Percentiles rank a stretch among this genome's conserved stretches.
These are phyloP conservation scores for Melanogrammus aeglefinus DNA, from an alignment of 2,797 vertebrate genomes.

Conservation along the genomic window DNA sequence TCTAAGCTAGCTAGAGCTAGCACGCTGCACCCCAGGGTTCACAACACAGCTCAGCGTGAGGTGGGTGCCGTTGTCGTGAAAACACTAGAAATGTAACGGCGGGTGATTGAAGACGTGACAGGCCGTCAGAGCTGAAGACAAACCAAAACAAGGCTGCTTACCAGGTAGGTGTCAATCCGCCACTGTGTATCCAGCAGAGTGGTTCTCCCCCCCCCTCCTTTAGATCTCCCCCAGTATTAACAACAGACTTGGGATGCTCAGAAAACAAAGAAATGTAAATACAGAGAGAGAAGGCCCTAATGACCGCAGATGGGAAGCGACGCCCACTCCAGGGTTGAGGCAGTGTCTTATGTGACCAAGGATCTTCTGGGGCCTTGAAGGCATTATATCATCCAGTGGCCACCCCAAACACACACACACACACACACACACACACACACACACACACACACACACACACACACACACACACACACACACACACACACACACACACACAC, in stretches of 20 bases:
- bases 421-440: not conserved
- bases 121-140: slow-evolving; percentile 12
- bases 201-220: not conserved
- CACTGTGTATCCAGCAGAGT: not conserved
- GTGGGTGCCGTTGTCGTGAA: slow-evolving; percentile 12
- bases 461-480: not conserved
- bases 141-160: not conserved
- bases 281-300: slow-evolving; percentile 2
- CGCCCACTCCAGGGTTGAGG: slow-evolving; percentile 49
- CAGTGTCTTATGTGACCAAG: slow-evolving; percentile 58
- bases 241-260: slow-evolving; percentile 9
- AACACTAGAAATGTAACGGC: slow-evolving; percentile 9
- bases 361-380: slow-evolving; percentile 41
- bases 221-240: slow-evolving; percentile 18
- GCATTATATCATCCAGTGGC: slow-evolving; percentile 57
- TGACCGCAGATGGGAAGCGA: slow-evolving; percentile 34
- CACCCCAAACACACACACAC: not conserved
- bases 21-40: not conserved
- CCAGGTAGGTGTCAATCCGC: slow-evolving; percentile 20
- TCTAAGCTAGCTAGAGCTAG: not conserved
- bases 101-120: slow-evolving; percentile 23
- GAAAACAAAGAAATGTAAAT: slow-evolving; percentile 38
- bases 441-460: not conserved
- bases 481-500: not conserved
- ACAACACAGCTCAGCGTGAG: slow-evolving; percentile 18